Base-by-base conservation (phyloP, 2,888 invertebrate genomes). In the Agriopis leucophaearia region DNA sequence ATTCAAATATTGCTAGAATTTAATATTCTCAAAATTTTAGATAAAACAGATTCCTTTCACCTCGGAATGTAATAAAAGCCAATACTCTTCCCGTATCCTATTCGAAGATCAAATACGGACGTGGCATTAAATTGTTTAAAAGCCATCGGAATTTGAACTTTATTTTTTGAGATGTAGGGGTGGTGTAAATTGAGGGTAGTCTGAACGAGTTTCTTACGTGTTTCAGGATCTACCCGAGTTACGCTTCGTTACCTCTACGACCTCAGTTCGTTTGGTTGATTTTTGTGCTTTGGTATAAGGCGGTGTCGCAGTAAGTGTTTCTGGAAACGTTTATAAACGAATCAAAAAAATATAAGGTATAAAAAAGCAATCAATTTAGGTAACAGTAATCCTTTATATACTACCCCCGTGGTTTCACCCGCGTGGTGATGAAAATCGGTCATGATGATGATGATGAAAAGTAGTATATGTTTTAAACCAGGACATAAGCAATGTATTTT, bases 211-310 rank as follows among this genome's bases (percentile, higher is more conserved):
- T 64, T 44, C 62, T 63, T 67, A 63, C 59, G 80, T 80, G 75
- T 80, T 78, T 81, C 77, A 78, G 80, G 80, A 79, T 82, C 79
- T 79, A 81, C 82, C 79, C 81, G 77, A 80, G 83, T 83, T 80
- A 76, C 81, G 81, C 84, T 86, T 87, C 84, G 86, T 87, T 87
- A 87, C 77, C 78, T 73, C 63, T 64, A 68, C 69, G 75, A 78
- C 74, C 74, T 70, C 72, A 70, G 72, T 74, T 71, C 66, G 64
- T 70, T 74, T 76, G 71, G 56, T 74, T 69, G 76, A 73, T 78
- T 79, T 74, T 81, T 83, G 78, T 77, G 75, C 72, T 71, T 61
- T 58, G 64, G 69, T 67, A 73, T 74, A 65, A 71, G 64, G 47
- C 71, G 13, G 61, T 69, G 47, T 40, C 69, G 66, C 61, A 70